A percentile compares a stretch with the other conserved stretches of the same genome.
These are phyloP conservation scores for Cinara cedri DNA, from an alignment of 2,888 invertebrate species.

Conservation along the genomic window DNA sequence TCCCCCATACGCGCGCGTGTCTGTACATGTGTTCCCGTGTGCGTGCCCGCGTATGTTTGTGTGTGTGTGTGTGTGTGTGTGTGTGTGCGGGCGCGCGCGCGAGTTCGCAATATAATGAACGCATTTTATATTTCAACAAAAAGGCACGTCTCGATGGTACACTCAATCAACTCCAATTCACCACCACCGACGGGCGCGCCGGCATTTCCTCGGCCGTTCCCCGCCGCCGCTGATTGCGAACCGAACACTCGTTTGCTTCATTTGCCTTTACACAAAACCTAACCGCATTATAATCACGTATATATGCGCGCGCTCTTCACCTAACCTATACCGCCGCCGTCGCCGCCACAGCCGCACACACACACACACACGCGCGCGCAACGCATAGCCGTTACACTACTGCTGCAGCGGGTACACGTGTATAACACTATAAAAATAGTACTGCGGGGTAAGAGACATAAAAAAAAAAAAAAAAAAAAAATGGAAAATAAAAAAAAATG, in stretches of 20 bases:
- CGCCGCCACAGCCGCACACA: neutral
- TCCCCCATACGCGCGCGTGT: slow-evolving; percentile 19
- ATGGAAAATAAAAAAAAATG: too few relatives aligned
- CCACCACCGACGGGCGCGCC: slow-evolving; percentile 47
- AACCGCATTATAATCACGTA: slow-evolving; percentile 56
- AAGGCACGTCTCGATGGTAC: slow-evolving; percentile 57
- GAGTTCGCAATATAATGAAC: slow-evolving; percentile 53
- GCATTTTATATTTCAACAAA: slow-evolving; percentile 57
- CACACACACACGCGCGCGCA: neutral
- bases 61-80: neutral
- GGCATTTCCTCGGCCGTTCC: slow-evolving; percentile 48
- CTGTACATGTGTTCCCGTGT: neutral
- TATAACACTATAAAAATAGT: neutral
- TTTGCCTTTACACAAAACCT: slow-evolving; percentile 55
- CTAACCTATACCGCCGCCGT: neutral
- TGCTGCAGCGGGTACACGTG: too few relatives aligned
- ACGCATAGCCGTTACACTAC: neutral
- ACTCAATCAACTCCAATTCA: slow-evolving; percentile 57
- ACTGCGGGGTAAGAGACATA: neutral
- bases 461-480: neutral
- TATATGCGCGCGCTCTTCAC: slow-evolving; percentile 43
- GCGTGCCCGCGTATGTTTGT: slow-evolving; percentile 17
- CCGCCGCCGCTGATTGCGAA: slow-evolving; percentile 50
- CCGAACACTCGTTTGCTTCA: slow-evolving; percentile 57
- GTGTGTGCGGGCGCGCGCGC: slow-evolving; percentile 1